Evolutionary conservation across 2,797 vertebrate species (phyloP), one percentile per base, ranked within the genome.

Genomic region (Myiothlypis chrysogaster): DNA sequence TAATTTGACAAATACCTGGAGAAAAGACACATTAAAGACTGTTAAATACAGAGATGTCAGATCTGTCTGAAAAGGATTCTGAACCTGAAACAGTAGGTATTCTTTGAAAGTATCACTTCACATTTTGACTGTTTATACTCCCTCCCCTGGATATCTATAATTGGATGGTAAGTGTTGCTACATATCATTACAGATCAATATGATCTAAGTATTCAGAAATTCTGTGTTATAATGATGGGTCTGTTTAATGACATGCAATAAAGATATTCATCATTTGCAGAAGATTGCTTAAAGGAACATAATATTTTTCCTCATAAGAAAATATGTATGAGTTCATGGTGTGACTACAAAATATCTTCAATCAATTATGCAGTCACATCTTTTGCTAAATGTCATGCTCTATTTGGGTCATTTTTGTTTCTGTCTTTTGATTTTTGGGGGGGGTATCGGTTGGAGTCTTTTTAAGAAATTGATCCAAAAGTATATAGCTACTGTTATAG

Each of bases 361-460:
- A 21, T 61, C 8, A 63, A 9, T 60, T 75, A 13, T 16, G 12
- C 19, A 46, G 10, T 87, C 49, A 41, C 5, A 44, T 41, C 6
- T 57, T 61, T 35, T 64, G 17, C 20, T 79, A 5, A 47, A 68
- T 72, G 65, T 47, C 7, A 57, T 0, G 6, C 4, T 5, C 43
- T 78, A n/a, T 50, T 28, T 5, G 2, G 2, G 8, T 19, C 4
- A 57, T 20, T 21, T 5, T 55, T 59, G 1, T 32, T 44, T 46
- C 23, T 30, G 2, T 12, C 5, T 8, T 53, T 43, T 50, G 15
- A 10, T 9, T 19, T n/a, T 27, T n/a, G 3, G 3, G 7, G 7
- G 5, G 5, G 3, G 3, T 9, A 15, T 35, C 13, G 8, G 6
- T 24, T 47, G 14, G 1, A 2, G 2, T 4, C 21, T 44, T 47